Percentiles rank a stretch among this genome's conserved stretches.
Conservation (phyloP, 2,113 vertebrate genomes). For the Chauna torquata region DNA sequence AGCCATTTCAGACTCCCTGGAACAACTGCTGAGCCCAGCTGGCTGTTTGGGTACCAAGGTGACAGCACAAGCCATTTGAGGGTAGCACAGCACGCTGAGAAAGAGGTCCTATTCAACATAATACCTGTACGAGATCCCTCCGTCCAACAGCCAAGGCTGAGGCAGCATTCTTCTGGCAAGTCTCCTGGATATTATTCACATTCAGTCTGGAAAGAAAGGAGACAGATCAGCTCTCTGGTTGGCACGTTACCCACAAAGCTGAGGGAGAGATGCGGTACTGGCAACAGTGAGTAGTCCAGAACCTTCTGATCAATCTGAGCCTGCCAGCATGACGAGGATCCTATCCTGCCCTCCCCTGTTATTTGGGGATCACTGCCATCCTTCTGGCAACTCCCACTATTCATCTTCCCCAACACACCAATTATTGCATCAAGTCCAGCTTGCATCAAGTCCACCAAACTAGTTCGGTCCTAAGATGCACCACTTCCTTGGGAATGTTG, state of each 20-base stretch:
- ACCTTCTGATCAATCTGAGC: neutral
- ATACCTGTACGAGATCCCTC: conserved; percentile 93
- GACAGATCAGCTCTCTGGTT: neutral
- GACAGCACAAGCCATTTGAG: neutral
- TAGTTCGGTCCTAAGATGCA: neutral
- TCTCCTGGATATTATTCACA: conserved; percentile 93
- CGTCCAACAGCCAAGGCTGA: conserved; percentile 88
- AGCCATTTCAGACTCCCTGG: neutral
- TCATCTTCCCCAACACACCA: neutral
- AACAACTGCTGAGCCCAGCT: neutral
- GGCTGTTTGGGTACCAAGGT: neutral
- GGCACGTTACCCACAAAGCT: neutral
- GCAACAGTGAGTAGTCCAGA: neutral
- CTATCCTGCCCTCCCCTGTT: neutral
- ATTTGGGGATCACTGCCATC: neutral
- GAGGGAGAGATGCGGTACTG: neutral
- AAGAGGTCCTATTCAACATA: neutral
- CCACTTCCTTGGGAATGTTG: neutral
- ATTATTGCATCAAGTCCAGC: neutral
- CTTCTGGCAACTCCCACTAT: neutral
- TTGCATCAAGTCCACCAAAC: neutral
- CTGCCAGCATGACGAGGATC: neutral
- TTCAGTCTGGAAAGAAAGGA: conserved; percentile 82
- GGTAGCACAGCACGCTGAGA: neutral
- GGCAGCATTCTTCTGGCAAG: conserved; percentile 93